Evolutionary conservation across 2,888 invertebrate species (phyloP).

Genomic region (Anagyrus pseudococci): DNA sequence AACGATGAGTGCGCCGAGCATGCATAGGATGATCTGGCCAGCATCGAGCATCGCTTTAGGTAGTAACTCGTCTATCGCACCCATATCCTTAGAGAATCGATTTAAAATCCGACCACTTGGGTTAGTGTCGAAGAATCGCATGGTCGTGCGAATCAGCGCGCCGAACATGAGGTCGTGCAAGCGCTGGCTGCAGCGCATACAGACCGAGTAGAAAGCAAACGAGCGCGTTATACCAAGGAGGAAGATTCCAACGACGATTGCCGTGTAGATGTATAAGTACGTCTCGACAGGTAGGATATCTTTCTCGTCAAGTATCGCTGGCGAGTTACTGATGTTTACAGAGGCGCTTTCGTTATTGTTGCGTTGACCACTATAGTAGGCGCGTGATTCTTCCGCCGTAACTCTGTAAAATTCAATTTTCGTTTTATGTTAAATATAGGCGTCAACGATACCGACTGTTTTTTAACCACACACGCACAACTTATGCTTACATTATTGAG

Average conservation of each 20-base stretch:
- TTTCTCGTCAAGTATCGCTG: conserved; percentile 16
- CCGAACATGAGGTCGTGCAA: conserved; percentile 67
- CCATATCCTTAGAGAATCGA: conserved; percentile 85
- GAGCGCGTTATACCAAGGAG: conserved; percentile 62
- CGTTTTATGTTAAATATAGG: background rate
- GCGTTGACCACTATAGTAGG: conserved; percentile 12
- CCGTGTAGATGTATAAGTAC: conserved; percentile 71
- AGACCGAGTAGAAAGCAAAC: conserved; percentile 61
- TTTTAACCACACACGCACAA: background rate
- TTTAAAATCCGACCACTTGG: conserved; percentile 82
- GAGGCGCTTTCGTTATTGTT: background rate
- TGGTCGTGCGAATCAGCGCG: conserved; percentile 65
- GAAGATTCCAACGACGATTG: conserved; percentile 62
- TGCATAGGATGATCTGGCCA: conserved; percentile 61
- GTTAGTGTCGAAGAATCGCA: conserved; percentile 84
- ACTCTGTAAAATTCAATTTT: conserved; percentile 14
- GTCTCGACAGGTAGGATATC: conserved; percentile 20
- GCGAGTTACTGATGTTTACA: background rate
- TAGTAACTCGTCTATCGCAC: conserved; percentile 77
- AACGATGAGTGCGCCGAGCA: conserved; percentile 68
- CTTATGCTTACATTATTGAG: conserved; percentile 50
- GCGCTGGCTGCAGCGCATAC: conserved; percentile 64
- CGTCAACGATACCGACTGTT: background rate
- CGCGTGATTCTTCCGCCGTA: conserved; percentile 32
- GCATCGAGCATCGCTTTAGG: conserved; percentile 73